phyloP scores from a whole-genome alignment of 2,113 vertebrate genomes.

The Dunckerocampus dactyliophorus region DNA sequence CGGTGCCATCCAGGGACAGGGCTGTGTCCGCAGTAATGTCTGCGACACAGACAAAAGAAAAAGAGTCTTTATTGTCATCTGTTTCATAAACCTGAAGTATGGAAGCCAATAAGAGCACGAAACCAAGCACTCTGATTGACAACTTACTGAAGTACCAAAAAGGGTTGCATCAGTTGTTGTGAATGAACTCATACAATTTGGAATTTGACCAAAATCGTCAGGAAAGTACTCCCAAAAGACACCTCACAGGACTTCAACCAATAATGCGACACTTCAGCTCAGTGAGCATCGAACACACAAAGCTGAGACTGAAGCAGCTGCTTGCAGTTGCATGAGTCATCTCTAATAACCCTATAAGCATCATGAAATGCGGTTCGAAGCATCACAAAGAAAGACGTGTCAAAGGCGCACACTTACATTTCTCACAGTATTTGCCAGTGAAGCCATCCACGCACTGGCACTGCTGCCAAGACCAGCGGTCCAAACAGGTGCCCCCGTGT shows the following conservation, averaged over 20 bases:
- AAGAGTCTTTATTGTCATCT: slow-evolving; percentile 2
- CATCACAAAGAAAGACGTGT: slow-evolving; percentile 29
- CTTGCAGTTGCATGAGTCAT: slow-evolving; percentile 29
- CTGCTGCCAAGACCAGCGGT: slow-evolving; percentile 96
- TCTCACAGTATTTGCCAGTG: slow-evolving; percentile 90
- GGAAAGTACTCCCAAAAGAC: background rate
- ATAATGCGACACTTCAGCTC: background rate
- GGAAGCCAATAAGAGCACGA: too few relatives aligned
- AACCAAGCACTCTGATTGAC: too few relatives aligned
- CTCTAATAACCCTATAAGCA: slow-evolving; percentile 39
- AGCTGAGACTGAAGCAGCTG: slow-evolving; percentile 14
- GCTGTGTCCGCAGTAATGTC: slow-evolving; percentile 88
- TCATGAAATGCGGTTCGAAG: slow-evolving; percentile 25
- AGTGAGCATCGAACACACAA: background rate
- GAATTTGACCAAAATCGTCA: background rate
- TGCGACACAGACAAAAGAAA: slow-evolving; percentile 37
- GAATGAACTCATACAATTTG: too few relatives aligned
- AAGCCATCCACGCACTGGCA: slow-evolving; percentile 87
- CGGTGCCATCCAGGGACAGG: slow-evolving; percentile 86
- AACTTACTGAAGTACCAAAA: too few relatives aligned
- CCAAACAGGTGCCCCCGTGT: slow-evolving; percentile 86
- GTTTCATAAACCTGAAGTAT: background rate
- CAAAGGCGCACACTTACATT: slow-evolving; percentile 76
- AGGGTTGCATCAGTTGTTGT: too few relatives aligned
- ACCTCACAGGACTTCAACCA: background rate